Evolutionary conservation across 2,888 invertebrate species (phyloP).

Genomic region (Aquatica leii): DNA sequence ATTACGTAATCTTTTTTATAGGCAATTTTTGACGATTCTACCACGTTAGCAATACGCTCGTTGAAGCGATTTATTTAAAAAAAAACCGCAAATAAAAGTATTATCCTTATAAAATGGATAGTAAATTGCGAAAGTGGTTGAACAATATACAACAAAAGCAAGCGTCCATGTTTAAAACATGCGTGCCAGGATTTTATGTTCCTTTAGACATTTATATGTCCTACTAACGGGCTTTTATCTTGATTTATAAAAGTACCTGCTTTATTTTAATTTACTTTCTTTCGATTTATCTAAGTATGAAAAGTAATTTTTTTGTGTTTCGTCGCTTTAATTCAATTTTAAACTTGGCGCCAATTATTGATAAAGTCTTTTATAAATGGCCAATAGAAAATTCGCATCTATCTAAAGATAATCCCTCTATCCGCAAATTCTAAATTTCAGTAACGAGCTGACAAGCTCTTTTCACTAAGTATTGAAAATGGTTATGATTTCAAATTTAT

Average conservation of each 20-base stretch:
- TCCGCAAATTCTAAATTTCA: slow-evolving; percentile 24
- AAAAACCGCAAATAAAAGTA: slow-evolving; percentile 20
- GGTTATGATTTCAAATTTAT: slow-evolving; percentile 22
- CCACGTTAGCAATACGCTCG: no score
- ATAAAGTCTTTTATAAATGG: slow-evolving; percentile 34
- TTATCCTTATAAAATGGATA: slow-evolving; percentile 14
- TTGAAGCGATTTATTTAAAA: not conserved
- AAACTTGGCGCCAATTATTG: slow-evolving; percentile 25
- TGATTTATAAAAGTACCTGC: slow-evolving; percentile 33
- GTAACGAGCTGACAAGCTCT: slow-evolving; percentile 30
- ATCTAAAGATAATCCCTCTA: slow-evolving; percentile 26
- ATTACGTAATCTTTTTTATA: slow-evolving; percentile 4
- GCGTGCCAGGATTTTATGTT: slow-evolving; percentile 34
- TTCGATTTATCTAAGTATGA: not conserved
- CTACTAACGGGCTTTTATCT: slow-evolving; percentile 27
- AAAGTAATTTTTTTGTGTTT: no score
- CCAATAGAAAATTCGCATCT: slow-evolving; percentile 24
- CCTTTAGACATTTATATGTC: slow-evolving; percentile 34
- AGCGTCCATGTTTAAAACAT: slow-evolving; percentile 34
- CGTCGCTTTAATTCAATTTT: not conserved
- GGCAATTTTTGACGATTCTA: no score
- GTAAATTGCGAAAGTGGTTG: slow-evolving; percentile 15
- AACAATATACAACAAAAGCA: slow-evolving; percentile 20
- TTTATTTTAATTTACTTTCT: slow-evolving; percentile 35
- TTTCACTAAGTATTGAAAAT: slow-evolving; percentile 24